These are phyloP conservation scores for Aphelenchoides bicaudatus DNA, from an alignment of 2,888 invertebrate species.

Conservation along the genomic window DNA sequence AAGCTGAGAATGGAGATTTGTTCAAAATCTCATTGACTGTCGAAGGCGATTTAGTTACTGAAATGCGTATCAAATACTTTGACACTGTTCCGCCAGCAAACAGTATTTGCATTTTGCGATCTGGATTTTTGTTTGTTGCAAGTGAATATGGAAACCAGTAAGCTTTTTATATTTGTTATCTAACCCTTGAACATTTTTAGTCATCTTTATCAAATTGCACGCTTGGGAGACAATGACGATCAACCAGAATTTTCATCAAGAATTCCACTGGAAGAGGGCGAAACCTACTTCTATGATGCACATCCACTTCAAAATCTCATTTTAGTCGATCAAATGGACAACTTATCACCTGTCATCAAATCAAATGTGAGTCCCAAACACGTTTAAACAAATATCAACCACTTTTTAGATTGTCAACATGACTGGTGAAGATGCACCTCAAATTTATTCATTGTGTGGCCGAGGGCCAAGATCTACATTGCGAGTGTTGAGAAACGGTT, in stretches of 20 bases:
- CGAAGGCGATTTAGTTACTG: slow-evolving; percentile 79
- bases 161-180: slow-evolving; percentile 65
- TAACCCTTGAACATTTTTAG: slow-evolving; percentile 65
- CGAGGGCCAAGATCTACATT: slow-evolving; percentile 89
- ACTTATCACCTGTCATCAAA: slow-evolving; percentile 30
- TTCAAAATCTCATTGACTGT: slow-evolving; percentile 88
- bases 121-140: slow-evolving; percentile 95
- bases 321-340: slow-evolving; percentile 72
- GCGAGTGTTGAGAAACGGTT: slow-evolving; percentile 86
- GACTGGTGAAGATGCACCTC: slow-evolving; percentile 97
- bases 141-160: slow-evolving; percentile 99
- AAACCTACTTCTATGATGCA: slow-evolving; percentile 97
- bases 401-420: slow-evolving; percentile 64
- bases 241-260: slow-evolving; percentile 97
- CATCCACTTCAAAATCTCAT: slow-evolving; percentile 87
- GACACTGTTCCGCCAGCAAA: slow-evolving; percentile 96
- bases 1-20: slow-evolving; percentile 95
- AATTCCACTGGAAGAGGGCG: slow-evolving; percentile 86
- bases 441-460: slow-evolving; percentile 91
- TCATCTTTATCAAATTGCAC: slow-evolving; percentile 96
- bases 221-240: slow-evolving; percentile 96
- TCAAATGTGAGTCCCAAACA: neutral
- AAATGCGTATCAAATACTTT: slow-evolving; percentile 97
- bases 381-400: neutral
- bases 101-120: slow-evolving; percentile 94